A percentile compares a stretch with the other conserved stretches of the same genome.
Conservation (phyloP, 2,113 vertebrate species). For the Fregetta grallaria region DNA sequence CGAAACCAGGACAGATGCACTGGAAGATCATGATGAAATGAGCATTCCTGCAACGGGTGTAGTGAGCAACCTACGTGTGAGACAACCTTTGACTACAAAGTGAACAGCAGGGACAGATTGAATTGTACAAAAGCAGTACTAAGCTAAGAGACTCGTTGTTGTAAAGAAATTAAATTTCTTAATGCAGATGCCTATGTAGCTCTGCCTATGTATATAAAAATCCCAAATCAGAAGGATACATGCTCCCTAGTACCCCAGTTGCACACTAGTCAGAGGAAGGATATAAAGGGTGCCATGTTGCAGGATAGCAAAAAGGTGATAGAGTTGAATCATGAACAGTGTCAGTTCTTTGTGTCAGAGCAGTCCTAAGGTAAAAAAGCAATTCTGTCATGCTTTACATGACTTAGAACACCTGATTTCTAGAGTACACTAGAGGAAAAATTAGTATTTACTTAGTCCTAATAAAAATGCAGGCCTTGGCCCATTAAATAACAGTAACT, state of each 20-base stretch:
- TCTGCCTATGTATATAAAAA: neutral
- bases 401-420: neutral
- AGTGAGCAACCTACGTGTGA: neutral
- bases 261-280: neutral
- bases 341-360: neutral
- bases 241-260: neutral
- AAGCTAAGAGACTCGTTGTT: neutral
- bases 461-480: neutral
- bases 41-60: neutral
- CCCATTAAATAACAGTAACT: neutral
- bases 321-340: neutral
- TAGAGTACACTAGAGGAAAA: neutral
- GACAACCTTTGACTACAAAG: neutral
- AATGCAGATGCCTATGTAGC: neutral
- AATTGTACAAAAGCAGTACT: neutral
- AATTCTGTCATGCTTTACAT: neutral
- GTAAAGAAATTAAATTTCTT: neutral
- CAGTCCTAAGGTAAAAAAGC: neutral
- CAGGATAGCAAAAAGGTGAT: neutral
- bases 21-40: neutral
- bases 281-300: neutral
- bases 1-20: too few species aligned
- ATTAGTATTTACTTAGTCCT: neutral
- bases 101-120: neutral
- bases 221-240: neutral